Conservation (phyloP, 2,113 vertebrate species). For the Mormoops blainvillei region DNA sequence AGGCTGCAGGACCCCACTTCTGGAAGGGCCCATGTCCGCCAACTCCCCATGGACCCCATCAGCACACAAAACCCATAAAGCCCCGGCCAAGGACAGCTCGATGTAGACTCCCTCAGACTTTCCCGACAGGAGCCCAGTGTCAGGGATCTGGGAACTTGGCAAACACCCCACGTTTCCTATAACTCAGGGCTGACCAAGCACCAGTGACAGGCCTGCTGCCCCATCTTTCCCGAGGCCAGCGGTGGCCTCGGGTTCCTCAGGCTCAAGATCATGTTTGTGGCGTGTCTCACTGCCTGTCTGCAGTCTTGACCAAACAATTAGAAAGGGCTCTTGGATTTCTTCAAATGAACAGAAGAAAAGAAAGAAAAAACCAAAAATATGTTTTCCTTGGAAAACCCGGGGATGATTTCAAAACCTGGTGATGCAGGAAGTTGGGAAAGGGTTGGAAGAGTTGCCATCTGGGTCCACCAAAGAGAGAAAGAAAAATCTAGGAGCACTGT, state of each 20-base stretch:
- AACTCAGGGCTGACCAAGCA: not conserved
- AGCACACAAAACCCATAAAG: not conserved
- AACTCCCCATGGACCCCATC: not conserved
- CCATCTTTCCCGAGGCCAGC: not conserved
- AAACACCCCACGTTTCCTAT: not conserved
- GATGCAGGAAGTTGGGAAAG: not conserved
- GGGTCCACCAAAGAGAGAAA: not conserved
- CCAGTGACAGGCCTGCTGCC: not conserved
- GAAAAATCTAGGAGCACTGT: not conserved
- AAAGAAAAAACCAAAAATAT: not conserved
- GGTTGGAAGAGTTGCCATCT: not conserved
- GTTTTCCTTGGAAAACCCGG: slow-evolving; percentile 13
- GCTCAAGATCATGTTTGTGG: not conserved
- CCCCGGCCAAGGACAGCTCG: not conserved
- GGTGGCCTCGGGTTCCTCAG: not conserved
- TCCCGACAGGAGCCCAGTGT: fast-evolving
- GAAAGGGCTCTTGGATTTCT: not conserved
- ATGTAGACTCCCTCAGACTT: not conserved
- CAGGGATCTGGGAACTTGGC: not conserved
- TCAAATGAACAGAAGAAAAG: not conserved
- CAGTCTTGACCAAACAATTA: not conserved
- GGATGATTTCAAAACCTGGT: not conserved
- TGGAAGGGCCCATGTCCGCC: not conserved
- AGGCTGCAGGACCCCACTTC: not conserved
- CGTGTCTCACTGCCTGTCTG: not conserved